Evolutionary conservation across 2,113 vertebrate genomes (phyloP), one percentile per base, ranked within the genome.

Genomic region (Otocyon megalotis): DNA sequence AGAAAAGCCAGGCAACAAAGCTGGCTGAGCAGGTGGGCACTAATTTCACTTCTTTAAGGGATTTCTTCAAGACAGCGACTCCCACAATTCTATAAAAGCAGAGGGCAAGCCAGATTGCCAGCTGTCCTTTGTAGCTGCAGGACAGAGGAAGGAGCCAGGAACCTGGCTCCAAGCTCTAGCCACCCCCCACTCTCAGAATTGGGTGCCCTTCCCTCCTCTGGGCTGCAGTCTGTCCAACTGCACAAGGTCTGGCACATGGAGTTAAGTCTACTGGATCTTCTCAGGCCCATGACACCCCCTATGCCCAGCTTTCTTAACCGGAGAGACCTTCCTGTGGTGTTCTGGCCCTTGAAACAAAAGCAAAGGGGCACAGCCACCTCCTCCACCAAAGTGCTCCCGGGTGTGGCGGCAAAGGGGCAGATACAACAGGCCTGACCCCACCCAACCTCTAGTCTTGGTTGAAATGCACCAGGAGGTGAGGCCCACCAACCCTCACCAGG

Each of bases 41-140:
- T 82, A 63, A 77, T 56, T 48, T 62, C 82, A 90, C 48, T 56
- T 92, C 43, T 74, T 86, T 13, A 67, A 37, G 67, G 80, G 19
- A 85, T 95, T 83, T 95, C 74, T 79, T 77, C 32, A 76, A 82
- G 90, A 63, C 10, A 12, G 43, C 37, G 83, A 87, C 43, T 35
- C 63, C 24, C 53, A 67, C 9, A 26, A 3, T 80, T 54, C 22
- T 58, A 8, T 3, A 35, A 53, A 8, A 60, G 63, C 9, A 35
- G 62, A 69, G 48, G 56, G 58, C 24, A 72, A 53, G 26, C 63
- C 72, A 74, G n/a, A 22, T 1, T 32, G 14, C 22, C 19, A 8
- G 28, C 13, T 71, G 77, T 84, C 60, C 24, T 67, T 53, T 76
- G 77, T 3, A 58, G 82, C 20, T 32, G 58, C 56, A 53, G 58